Evolutionary conservation across 2,797 vertebrate genomes (phyloP).

Genomic region (Acanthurus lineatus): DNA sequence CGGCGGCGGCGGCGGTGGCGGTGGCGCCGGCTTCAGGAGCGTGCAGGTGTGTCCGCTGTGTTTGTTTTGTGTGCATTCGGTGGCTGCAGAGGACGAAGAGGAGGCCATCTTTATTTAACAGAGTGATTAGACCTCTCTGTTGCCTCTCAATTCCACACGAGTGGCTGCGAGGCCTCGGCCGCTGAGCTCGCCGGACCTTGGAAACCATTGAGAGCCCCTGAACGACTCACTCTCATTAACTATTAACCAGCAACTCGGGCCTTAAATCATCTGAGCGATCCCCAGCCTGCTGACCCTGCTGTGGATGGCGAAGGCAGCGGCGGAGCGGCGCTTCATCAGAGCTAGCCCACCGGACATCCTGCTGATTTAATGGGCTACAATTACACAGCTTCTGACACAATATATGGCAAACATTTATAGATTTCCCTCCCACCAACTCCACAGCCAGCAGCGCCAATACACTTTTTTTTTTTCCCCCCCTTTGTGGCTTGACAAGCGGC

Average conservation of each 20-base stretch:
- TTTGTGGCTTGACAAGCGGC: conserved; percentile 31
- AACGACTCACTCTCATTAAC: conserved; percentile 77
- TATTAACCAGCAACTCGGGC: conserved; percentile 75
- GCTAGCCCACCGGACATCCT: conserved; percentile 65
- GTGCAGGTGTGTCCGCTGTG: conserved; percentile 20
- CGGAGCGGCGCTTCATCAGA: conserved; percentile 67
- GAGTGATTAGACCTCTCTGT: conserved; percentile 66
- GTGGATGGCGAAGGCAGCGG: conserved; percentile 68
- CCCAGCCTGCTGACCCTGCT: conserved; percentile 76
- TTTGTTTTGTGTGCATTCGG: conserved; percentile 41
- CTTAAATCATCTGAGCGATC: conserved; percentile 74
- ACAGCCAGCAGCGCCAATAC: conserved; percentile 44
- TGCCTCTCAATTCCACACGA: conserved; percentile 54
- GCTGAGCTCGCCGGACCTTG: conserved; percentile 56
- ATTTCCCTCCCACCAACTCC: conserved; percentile 66
- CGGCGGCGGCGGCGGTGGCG: conserved; percentile 25
- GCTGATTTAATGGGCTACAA: conserved; percentile 80
- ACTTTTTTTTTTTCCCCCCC: conserved; percentile 11
- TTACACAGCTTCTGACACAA: conserved; percentile 78
- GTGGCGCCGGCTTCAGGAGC: neutral
- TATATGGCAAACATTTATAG: conserved; percentile 79
- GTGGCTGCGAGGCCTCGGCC: conserved; percentile 44
- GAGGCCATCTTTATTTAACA: conserved; percentile 64
- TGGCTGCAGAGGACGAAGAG: conserved; percentile 48
- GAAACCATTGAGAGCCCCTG: conserved; percentile 61